A percentile compares a stretch with the other conserved stretches of the same genome.
phyloP scores from a whole-genome alignment of 2,888 invertebrate genomes.

The Cosmia pyralina region DNA sequence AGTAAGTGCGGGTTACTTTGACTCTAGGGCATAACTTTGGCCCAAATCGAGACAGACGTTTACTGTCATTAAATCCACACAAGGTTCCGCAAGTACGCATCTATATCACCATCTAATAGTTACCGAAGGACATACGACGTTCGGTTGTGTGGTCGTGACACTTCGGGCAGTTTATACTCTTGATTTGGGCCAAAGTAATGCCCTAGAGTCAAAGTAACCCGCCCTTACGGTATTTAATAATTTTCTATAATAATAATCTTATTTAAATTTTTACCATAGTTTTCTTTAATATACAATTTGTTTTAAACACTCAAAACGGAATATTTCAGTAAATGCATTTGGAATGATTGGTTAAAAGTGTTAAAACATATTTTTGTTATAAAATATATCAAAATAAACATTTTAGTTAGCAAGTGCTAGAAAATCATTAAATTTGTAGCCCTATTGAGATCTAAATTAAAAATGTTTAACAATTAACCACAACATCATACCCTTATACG shows the following conservation, averaged over 20 bases:
- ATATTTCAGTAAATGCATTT: conserved; percentile 45
- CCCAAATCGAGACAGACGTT: too few relatives aligned
- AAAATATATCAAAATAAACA: conserved; percentile 19
- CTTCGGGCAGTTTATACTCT: too few relatives aligned
- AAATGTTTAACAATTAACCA: conserved; percentile 20
- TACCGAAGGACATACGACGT: too few relatives aligned
- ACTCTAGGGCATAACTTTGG: too few relatives aligned
- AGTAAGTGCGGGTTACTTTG: too few relatives aligned
- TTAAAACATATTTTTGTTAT: conserved; percentile 25
- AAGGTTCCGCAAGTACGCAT: too few relatives aligned
- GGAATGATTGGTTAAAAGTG: conserved; percentile 45
- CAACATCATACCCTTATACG: not conserved
- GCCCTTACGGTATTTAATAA: too few relatives aligned
- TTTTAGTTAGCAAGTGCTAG: not conserved
- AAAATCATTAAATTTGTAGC: conserved; percentile 9
- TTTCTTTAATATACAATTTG: conserved; percentile 28
- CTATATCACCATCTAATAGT: too few relatives aligned
- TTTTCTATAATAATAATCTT: conserved; percentile 7
- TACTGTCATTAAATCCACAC: too few relatives aligned
- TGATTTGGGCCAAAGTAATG: too few relatives aligned
- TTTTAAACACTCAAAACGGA: conserved; percentile 14
- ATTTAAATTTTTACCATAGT: conserved; percentile 6
- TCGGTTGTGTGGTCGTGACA: too few relatives aligned
- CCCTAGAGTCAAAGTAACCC: too few relatives aligned
- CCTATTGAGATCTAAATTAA: conserved; percentile 46